A percentile compares a stretch with the other conserved stretches of the same genome.
These are phyloP conservation scores for Euphydryas editha DNA, from an alignment of 2,888 invertebrate genomes.

Conservation along the genomic window DNA sequence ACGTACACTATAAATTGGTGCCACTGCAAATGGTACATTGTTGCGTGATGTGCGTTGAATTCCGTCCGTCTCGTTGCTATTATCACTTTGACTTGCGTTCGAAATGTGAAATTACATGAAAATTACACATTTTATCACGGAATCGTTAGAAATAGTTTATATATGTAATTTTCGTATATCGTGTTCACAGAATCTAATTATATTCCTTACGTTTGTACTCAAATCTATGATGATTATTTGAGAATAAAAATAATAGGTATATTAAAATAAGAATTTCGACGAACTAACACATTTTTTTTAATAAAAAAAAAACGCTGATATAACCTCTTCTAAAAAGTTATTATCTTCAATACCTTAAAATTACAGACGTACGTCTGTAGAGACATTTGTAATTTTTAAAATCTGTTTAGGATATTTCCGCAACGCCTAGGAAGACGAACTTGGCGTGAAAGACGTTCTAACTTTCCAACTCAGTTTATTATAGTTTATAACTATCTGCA, in stretches of 20 bases:
- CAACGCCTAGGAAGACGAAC: conserved; percentile 20
- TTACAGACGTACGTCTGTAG: not conserved
- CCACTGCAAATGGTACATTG: conserved; percentile 39
- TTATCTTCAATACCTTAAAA: too few species aligned
- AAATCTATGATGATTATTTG: too few species aligned
- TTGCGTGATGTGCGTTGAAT: conserved; percentile 32
- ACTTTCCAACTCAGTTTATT: conserved; percentile 37
- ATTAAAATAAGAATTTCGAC: too few species aligned
- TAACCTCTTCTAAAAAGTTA: too few species aligned
- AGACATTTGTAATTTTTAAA: conserved; percentile 13
- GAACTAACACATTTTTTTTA: too few species aligned
- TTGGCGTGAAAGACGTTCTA: conserved; percentile 38
- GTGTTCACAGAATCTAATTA: too few species aligned
- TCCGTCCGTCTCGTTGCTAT: conserved; percentile 1
- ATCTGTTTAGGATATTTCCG: conserved; percentile 24
- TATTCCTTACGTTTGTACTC: too few species aligned
- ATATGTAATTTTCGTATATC: too few species aligned
- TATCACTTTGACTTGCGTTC: conserved; percentile 12
- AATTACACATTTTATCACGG: not conserved
- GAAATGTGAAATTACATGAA: not conserved
- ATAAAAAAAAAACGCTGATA: too few species aligned
- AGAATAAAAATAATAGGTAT: too few species aligned
- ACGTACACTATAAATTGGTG: conserved; percentile 45
- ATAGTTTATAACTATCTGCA: conserved; percentile 38
- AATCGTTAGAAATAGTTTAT: not conserved